A percentile compares a stretch with the other conserved stretches of the same genome.
phyloP scores from a whole-genome alignment of 2,888 invertebrate genomes.

The Volucella inanis region DNA sequence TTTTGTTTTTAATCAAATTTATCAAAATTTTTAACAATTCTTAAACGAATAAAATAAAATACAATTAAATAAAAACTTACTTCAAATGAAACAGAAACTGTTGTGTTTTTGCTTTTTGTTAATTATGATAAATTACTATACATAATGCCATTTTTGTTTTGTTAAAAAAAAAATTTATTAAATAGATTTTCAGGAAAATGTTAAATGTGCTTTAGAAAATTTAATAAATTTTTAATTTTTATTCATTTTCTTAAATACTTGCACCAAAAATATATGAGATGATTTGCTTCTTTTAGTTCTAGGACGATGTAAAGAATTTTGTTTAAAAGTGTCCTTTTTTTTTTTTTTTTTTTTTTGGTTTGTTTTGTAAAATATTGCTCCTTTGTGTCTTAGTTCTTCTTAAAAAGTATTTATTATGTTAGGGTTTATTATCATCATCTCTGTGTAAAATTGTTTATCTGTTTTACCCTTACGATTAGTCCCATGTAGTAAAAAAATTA shows the following conservation, averaged over 20 bases:
- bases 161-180: slow-evolving; percentile 1
- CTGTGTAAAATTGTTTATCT: slow-evolving; percentile 34
- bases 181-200: slow-evolving; percentile 64
- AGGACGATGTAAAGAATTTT: slow-evolving; percentile 46
- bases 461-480: slow-evolving; percentile 60
- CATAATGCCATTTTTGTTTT: slow-evolving; percentile 59
- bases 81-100: slow-evolving; percentile 22
- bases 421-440: slow-evolving; percentile 37
- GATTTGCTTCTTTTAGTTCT: slow-evolving; percentile 23
- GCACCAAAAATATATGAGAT: slow-evolving; percentile 58
- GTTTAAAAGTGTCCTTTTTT: slow-evolving; percentile 20
- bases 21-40: background rate
- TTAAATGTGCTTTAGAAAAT: slow-evolving; percentile 53
- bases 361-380: slow-evolving; percentile 70
- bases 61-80: slow-evolving; percentile 13
- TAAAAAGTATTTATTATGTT: slow-evolving; percentile 32
- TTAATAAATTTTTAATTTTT: slow-evolving; percentile 4
- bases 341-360: slow-evolving; percentile 30
- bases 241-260: slow-evolving; percentile 44
- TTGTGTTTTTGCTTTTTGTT: slow-evolving; percentile 16
- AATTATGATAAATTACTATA: slow-evolving; percentile 42
- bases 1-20: background rate
- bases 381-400: slow-evolving; percentile 30
- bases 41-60: slow-evolving; percentile 12
- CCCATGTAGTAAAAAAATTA: slow-evolving; percentile 55